phyloP scores from a whole-genome alignment of 2,888 invertebrate species.

The Beris chalybata region DNA sequence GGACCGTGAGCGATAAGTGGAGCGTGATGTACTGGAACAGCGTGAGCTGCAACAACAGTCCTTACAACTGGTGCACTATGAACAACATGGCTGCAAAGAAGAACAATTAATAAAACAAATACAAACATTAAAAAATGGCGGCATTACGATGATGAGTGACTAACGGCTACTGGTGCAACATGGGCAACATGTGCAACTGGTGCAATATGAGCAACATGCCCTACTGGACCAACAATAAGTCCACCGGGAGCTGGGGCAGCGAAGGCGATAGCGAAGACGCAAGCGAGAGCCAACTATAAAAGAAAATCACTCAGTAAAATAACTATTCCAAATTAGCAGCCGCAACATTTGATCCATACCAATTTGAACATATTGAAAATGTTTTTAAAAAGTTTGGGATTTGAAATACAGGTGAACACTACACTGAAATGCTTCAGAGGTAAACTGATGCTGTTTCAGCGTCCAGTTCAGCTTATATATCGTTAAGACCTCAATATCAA shows the following conservation, averaged over 20 bases:
- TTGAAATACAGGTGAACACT: slow-evolving; percentile 41
- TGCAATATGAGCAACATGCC: slow-evolving; percentile 37
- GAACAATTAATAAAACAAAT: neutral
- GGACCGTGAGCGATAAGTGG: slow-evolving; percentile 50
- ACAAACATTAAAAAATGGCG: neutral
- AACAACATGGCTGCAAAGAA: slow-evolving; percentile 25
- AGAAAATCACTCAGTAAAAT: neutral
- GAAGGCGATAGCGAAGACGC: slow-evolving; percentile 46
- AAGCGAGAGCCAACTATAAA: slow-evolving; percentile 50
- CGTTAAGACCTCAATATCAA: slow-evolving; percentile 1
- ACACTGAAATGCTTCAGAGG: slow-evolving; percentile 34
- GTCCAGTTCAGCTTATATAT: slow-evolving; percentile 35
- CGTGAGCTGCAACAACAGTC: slow-evolving; percentile 21
- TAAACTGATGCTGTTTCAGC: slow-evolving; percentile 36
- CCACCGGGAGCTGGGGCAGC: slow-evolving; percentile 54
- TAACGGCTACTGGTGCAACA: slow-evolving; percentile 35
- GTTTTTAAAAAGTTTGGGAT: slow-evolving; percentile 22
- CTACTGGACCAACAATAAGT: slow-evolving; percentile 46
- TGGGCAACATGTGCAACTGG: slow-evolving; percentile 27
- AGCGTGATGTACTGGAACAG: slow-evolving; percentile 18
- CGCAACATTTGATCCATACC: slow-evolving; percentile 45
- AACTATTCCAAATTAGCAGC: neutral
- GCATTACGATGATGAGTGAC: slow-evolving; percentile 36
- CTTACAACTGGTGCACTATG: slow-evolving; percentile 18
- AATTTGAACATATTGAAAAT: slow-evolving; percentile 53